These are phyloP conservation scores for Ahaetulla prasina DNA, from an alignment of 2,113 vertebrate genomes.

Conservation along the genomic window DNA sequence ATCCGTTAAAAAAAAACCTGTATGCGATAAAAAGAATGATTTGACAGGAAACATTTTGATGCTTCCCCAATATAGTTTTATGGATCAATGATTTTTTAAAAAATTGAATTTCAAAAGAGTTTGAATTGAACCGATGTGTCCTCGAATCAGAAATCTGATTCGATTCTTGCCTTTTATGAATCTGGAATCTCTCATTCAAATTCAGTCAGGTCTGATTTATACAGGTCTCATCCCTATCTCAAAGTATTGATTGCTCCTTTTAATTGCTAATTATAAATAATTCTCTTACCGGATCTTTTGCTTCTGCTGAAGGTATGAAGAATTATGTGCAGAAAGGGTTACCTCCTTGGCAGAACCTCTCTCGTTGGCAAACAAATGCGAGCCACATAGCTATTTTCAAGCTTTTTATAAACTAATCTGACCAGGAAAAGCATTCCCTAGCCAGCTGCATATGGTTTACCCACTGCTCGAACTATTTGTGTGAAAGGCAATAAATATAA, in stretches of 20 bases:
- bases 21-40: neutral
- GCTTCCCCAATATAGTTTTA: neutral
- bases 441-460: neutral
- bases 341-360: neutral
- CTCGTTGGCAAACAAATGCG: conserved; percentile 1
- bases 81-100: neutral
- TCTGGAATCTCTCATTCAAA: neutral
- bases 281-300: neutral
- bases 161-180: neutral
- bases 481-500: conserved; percentile 18
- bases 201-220: neutral
- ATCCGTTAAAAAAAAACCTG: neutral
- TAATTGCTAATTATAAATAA: neutral
- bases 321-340: neutral
- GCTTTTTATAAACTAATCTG: neutral
- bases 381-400: neutral
- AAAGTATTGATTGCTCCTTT: conserved; percentile 1
- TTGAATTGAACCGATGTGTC: neutral
- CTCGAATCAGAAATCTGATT: neutral
- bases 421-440: neutral
- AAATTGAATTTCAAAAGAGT: neutral
- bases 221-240: neutral
- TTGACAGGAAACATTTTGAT: neutral
- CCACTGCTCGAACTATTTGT: neutral
- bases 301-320: neutral